These are phyloP conservation scores for Chrysaora quinquecirrha DNA, from an alignment of 30 jellyfish, hydroid and myxozoan genomes.

Conservation along the genomic window DNA sequence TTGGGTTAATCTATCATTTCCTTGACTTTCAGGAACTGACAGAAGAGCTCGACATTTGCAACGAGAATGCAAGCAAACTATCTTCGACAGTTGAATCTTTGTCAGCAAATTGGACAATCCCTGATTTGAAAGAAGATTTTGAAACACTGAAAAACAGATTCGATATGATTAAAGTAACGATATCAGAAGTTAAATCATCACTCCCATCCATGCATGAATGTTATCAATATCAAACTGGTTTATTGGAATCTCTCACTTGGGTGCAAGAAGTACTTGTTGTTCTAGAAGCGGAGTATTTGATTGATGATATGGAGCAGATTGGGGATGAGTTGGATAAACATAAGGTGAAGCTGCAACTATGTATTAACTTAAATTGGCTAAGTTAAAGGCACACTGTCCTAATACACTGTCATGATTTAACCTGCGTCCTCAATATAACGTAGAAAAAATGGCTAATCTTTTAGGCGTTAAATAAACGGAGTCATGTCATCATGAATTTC, in stretches of 20 bases:
- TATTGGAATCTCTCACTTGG: constrained; percentile 88
- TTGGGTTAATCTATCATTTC: neutral
- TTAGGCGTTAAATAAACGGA: too few species aligned
- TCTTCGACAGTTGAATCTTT: constrained; percentile 51
- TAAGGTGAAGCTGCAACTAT: too few species aligned
- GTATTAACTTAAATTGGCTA: too few species aligned
- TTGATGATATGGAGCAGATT: constrained; percentile 61
- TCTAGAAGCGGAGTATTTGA: constrained; percentile 43
- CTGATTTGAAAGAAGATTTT: constrained; percentile 76
- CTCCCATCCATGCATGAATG: constrained; percentile 63
- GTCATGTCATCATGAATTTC: too few species aligned
- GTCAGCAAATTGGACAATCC: constrained; percentile 80
- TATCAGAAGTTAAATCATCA: constrained; percentile 34
- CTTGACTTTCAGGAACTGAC: constrained; percentile 66
- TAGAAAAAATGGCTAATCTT: too few species aligned
- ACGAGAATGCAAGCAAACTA: constrained; percentile 42
- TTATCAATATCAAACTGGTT: constrained; percentile 31
- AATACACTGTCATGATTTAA: too few species aligned
- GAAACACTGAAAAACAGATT: constrained; percentile 51
- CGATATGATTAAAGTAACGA: constrained; percentile 38
- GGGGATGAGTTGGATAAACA: constrained; percentile 57
- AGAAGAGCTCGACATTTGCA: constrained; percentile 60
- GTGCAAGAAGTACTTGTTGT: constrained; percentile 65
- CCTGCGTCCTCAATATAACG: too few species aligned
- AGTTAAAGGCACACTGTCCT: too few species aligned